Conservation (phyloP, 2,888 invertebrate genomes). For the Anoplius nigerrimus region DNA sequence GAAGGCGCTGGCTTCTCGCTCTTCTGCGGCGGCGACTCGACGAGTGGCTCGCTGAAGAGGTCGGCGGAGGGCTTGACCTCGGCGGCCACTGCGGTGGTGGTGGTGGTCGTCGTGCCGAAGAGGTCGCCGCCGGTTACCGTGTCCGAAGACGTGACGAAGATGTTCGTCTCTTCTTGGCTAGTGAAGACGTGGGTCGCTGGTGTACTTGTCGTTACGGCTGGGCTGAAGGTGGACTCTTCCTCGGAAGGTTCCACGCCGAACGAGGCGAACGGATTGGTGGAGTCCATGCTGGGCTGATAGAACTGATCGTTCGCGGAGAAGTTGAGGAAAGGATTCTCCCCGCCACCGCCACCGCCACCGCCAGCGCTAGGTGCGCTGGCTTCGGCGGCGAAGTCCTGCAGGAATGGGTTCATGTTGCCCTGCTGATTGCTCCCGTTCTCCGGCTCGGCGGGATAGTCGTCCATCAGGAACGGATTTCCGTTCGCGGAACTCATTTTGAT, state of each 20-base stretch:
- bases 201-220: slow-evolving; percentile 40
- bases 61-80: background rate
- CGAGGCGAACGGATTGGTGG: slow-evolving; percentile 74
- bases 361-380: slow-evolving; percentile 44
- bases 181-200: slow-evolving; percentile 45
- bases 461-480: slow-evolving; percentile 89
- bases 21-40: slow-evolving; percentile 30
- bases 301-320: slow-evolving; percentile 58
- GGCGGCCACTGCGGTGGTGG: background rate
- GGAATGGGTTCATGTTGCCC: slow-evolving; percentile 81
- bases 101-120: slow-evolving; percentile 28
- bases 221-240: slow-evolving; percentile 27
- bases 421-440: slow-evolving; percentile 75
- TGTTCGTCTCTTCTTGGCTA: slow-evolving; percentile 30
- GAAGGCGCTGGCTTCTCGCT: slow-evolving; percentile 55
- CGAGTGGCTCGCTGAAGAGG: background rate
- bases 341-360: slow-evolving; percentile 19
- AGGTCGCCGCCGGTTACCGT: slow-evolving; percentile 27
- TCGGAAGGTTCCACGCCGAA: slow-evolving; percentile 62
- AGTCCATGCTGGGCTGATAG: slow-evolving; percentile 63
- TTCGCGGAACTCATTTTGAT: slow-evolving; percentile 78
- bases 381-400: slow-evolving; percentile 74
- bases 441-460: slow-evolving; percentile 78
- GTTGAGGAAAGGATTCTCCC: slow-evolving; percentile 71
- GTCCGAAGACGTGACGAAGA: slow-evolving; percentile 29